Evolutionary conservation across 1,140 invertebrate species (phyloP).

Genomic region (Tetramorium simillimum): DNA sequence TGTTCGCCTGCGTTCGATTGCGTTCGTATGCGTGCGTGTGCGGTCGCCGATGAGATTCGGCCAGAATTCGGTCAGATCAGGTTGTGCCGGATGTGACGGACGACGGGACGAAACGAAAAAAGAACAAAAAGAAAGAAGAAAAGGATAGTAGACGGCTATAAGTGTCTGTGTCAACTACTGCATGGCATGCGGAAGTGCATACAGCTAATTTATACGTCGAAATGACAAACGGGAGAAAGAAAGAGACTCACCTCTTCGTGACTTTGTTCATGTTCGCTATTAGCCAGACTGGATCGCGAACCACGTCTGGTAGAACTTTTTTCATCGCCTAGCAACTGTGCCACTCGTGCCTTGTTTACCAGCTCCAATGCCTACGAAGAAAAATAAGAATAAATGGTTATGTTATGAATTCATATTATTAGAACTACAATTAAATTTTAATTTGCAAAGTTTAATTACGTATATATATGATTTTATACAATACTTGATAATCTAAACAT

Average conservation of each 20-base stretch:
- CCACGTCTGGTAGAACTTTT: constrained; percentile 81
- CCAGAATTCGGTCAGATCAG: constrained; percentile 70
- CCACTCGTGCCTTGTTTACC: constrained; percentile 95
- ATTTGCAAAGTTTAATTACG: neutral
- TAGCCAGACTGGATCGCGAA: constrained; percentile 82
- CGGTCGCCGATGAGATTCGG: constrained; percentile 76
- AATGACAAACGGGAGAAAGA: constrained; percentile 50
- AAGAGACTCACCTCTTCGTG: constrained; percentile 83
- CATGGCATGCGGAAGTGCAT: constrained; percentile 77
- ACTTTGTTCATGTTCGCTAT: constrained; percentile 82
- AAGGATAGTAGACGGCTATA: constrained; percentile 85
- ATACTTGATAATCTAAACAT: neutral
- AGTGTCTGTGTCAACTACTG: constrained; percentile 80
- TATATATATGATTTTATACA: neutral
- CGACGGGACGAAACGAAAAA: constrained; percentile 82
- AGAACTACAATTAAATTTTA: neutral
- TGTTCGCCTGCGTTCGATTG: constrained; percentile 78
- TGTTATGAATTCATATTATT: constrained; percentile 27
- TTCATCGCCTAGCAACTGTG: constrained; percentile 88
- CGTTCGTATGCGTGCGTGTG: constrained; percentile 37
- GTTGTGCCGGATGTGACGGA: constrained; percentile 53
- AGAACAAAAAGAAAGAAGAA: constrained; percentile 84
- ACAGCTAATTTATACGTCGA: constrained; percentile 70
- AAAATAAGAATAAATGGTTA: constrained; percentile 53
- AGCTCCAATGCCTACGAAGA: constrained; percentile 92